Base-by-base conservation (phyloP, 2,113 vertebrate genomes). In the Seriola aureovittata region DNA sequence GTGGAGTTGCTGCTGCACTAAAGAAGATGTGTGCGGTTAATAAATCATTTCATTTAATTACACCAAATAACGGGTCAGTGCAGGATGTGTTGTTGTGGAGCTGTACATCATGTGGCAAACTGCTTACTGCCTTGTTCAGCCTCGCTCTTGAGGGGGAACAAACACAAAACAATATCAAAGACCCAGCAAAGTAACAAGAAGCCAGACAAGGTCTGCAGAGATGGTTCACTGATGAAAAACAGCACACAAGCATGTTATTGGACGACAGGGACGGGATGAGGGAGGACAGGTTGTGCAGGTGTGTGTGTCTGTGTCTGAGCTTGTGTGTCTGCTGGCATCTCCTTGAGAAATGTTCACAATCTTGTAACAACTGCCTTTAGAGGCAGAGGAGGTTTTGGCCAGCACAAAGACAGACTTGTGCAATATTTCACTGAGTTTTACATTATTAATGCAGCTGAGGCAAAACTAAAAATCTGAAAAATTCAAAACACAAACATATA, bases 121-220 rank as follows among this genome's bases (percentile, higher is more conserved):
- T 14, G 70, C 29, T 50, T 1, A 42, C 83, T 64, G 73, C 90
- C 87, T 90, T 88, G 85, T 86, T 92, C 78, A 78, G 48, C 62
- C 69, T 85, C 10, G 4, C 80, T 81, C 55, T 62, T 4, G 4
- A 34, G 40, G 62, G 42, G 29, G 3, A 1, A 4, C 16, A 50
- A 54, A 36, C 65, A 75, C 74, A 90, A 80, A 84, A 89, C 80
- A 78, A 89, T 76, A 85, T 79, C 40, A 84, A 75, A 86, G 78
- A 84, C 89, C 46, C 78, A 85, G 85, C 86, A 88, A 82, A 87
- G 73, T 70, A 89, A 89, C 78, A 85, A 89, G 65, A 85, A 84
- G 80, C 78, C 75, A 82, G 62, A 78, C 46, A 59, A 0, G 52
- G 52, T 60, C 77, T 12, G 70, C 65, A 57, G 74, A 85, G 79